These are phyloP conservation scores for Drosophila infuscata DNA, from an alignment of 2,888 invertebrate species.

Conservation along the genomic window DNA sequence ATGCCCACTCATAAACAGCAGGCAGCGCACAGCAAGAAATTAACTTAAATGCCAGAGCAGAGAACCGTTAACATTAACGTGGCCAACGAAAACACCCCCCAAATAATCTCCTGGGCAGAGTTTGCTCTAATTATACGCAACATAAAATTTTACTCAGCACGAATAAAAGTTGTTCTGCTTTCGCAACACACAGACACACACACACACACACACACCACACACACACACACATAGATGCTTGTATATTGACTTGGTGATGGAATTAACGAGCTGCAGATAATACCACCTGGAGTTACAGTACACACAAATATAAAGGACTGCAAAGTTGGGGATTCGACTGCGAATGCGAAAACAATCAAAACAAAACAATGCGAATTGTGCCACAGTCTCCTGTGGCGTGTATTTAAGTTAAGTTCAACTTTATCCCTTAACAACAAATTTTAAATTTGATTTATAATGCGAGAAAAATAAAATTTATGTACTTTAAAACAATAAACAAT, in stretches of 20 bases:
- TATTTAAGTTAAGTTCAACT: constrained; percentile 2
- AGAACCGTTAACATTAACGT: constrained; percentile 12
- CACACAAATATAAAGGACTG: constrained; percentile 2
- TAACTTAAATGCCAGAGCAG: constrained; percentile 64
- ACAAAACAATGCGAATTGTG: constrained; percentile 37
- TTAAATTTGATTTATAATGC: constrained; percentile 9
- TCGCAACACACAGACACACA: background rate
- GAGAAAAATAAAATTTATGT: background rate
- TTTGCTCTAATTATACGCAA: constrained; percentile 79
- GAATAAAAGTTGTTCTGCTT: constrained; percentile 38
- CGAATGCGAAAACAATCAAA: constrained; percentile 12
- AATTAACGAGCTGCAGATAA: constrained; percentile 55
- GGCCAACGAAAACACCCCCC: constrained; percentile 21
- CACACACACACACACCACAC: no score
- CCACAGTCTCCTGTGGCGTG: constrained; percentile 25
- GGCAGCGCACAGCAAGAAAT: constrained; percentile 57
- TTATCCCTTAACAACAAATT: constrained; percentile 1
- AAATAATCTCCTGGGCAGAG: constrained; percentile 74
- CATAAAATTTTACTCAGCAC: constrained; percentile 77
- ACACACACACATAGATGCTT: constrained; percentile 31
- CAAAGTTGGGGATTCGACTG: background rate
- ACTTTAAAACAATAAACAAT: background rate
- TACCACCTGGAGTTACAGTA: constrained; percentile 44
- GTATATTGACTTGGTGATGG: constrained; percentile 59
- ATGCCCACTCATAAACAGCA: constrained; percentile 66